phyloP scores from a whole-genome alignment of 2,797 vertebrate genomes.

The Sebastiscus albofasciatus region DNA sequence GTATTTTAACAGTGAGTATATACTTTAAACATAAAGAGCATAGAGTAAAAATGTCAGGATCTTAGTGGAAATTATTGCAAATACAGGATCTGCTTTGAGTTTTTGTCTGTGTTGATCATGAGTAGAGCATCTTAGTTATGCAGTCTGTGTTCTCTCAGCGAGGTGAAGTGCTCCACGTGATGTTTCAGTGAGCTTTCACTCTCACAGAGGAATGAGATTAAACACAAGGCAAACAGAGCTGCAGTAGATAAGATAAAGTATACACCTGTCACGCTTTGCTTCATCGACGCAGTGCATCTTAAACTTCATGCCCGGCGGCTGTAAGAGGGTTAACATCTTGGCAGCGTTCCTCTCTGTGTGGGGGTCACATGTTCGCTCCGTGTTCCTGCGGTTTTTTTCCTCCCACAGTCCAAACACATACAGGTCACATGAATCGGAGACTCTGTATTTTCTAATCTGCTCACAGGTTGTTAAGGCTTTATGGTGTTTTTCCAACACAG shows the following conservation, averaged over 20 bases:
- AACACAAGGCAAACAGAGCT: neutral
- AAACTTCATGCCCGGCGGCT: neutral
- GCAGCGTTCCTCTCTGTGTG: conserved; percentile 2
- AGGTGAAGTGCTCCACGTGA: neutral
- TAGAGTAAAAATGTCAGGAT: neutral
- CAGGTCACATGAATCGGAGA: conserved; percentile 58
- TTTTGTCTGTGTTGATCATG: neutral
- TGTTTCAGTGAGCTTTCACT: neutral
- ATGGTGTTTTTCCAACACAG: conserved; percentile 51
- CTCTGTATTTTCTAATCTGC: conserved; percentile 57
- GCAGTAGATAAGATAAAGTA: neutral
- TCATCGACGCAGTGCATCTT: neutral
- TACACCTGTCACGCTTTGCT: conserved; percentile 4
- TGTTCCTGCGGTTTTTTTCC: conserved; percentile 23
- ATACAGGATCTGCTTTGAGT: neutral
- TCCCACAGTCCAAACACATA: conserved; percentile 48
- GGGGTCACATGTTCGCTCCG: conserved; percentile 56
- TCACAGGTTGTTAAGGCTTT: conserved; percentile 49
- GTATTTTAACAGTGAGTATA: neutral
- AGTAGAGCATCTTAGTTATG: neutral
- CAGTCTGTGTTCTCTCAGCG: conserved; percentile 1
- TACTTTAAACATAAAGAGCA: neutral
- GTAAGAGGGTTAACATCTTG: conserved; percentile 6
- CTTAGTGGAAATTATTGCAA: fast-evolving
- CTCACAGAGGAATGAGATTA: neutral